phyloP scores from a whole-genome alignment of 1,140 invertebrate species.

The Leptinotarsa texana region DNA sequence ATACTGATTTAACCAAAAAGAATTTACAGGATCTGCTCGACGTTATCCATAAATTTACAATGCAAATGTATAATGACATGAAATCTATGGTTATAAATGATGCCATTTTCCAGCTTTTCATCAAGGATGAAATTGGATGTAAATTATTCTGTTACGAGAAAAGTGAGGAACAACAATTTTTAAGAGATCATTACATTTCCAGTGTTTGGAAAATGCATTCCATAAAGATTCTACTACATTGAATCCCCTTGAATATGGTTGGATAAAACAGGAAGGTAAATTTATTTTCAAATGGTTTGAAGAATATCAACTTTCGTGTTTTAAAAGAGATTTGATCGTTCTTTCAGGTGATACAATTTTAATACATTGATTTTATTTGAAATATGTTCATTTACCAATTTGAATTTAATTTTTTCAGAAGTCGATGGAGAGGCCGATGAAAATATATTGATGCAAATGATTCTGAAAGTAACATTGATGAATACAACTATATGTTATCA shows the following conservation, averaged over 20 bases:
- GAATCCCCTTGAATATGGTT: slow-evolving; percentile 39
- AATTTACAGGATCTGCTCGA: slow-evolving; percentile 21
- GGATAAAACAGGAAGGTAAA: slow-evolving; percentile 23
- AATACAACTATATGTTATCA: too few relatives aligned
- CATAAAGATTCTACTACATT: slow-evolving; percentile 12
- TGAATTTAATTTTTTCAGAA: too few relatives aligned
- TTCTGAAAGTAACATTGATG: too few relatives aligned
- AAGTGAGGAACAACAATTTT: slow-evolving; percentile 34
- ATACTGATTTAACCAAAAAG: neutral
- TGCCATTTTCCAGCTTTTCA: slow-evolving; percentile 37
- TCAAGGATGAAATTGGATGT: slow-evolving; percentile 32
- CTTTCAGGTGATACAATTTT: neutral
- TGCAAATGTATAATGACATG: slow-evolving; percentile 32
- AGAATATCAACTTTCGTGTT: neutral
- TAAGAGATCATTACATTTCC: slow-evolving; percentile 39
- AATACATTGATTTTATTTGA: too few relatives aligned
- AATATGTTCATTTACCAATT: too few relatives aligned
- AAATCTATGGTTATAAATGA: slow-evolving; percentile 38
- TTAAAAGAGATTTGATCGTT: neutral
- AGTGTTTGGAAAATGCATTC: slow-evolving; percentile 39
- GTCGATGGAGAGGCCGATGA: too few relatives aligned
- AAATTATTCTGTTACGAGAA: slow-evolving; percentile 32
- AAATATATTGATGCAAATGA: too few relatives aligned
- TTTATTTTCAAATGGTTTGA: neutral
- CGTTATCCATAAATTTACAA: slow-evolving; percentile 24